Conservation (phyloP, 2,888 invertebrate species). For the Oligia fasciuncula region DNA sequence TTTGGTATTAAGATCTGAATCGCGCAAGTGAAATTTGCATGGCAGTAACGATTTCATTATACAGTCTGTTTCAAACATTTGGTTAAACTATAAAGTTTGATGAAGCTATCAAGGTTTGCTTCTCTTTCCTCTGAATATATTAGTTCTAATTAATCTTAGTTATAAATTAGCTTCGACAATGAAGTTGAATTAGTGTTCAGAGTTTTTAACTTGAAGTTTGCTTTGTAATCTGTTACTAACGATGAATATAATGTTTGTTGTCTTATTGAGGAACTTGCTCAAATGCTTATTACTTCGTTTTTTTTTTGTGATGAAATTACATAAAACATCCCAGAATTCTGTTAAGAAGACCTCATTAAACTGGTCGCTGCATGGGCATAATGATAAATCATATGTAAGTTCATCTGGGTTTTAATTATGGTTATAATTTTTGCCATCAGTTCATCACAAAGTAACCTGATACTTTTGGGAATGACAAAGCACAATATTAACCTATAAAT, state of each 20-base stretch:
- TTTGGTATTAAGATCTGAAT: slow-evolving; percentile 47
- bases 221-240: slow-evolving; percentile 10
- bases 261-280: slow-evolving; percentile 12
- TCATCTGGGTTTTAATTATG: not conserved
- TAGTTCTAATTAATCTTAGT: slow-evolving; percentile 32
- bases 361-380: not conserved
- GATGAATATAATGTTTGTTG: slow-evolving; percentile 15
- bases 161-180: slow-evolving; percentile 32
- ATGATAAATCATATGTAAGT: not conserved
- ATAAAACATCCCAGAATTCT: not conserved
- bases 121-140: slow-evolving; percentile 37
- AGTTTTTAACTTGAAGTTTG: slow-evolving; percentile 7
- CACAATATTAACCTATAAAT: not conserved
- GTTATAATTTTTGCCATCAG: not conserved
- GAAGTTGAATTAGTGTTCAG: slow-evolving; percentile 32
- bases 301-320: not conserved
- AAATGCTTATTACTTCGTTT: not conserved
- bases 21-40: slow-evolving; percentile 53
- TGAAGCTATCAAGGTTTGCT: slow-evolving; percentile 37
- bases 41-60: slow-evolving; percentile 48
- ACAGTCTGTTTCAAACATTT: slow-evolving; percentile 40
- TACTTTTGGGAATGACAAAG: not conserved
- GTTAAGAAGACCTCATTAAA: not conserved
- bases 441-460: not conserved
- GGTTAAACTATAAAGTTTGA: slow-evolving; percentile 49